These are phyloP conservation scores for Drosophila obscura DNA, from an alignment of 1,140 invertebrate species.

Conservation along the genomic window DNA sequence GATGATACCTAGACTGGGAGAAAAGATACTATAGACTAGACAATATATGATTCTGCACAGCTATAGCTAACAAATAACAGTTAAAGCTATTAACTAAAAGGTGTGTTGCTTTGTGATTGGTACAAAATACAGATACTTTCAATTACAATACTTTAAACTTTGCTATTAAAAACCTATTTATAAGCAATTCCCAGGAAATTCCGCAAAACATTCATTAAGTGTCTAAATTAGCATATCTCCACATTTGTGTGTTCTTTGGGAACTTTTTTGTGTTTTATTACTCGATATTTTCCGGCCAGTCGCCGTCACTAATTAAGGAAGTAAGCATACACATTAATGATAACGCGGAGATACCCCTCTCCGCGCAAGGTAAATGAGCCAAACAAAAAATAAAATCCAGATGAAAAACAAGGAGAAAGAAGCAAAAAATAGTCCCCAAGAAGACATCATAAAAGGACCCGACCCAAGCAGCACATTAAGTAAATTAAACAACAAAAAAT, in stretches of 20 bases:
- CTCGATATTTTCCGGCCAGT: slow-evolving; percentile 28
- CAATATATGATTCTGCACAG: no score
- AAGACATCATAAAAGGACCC: slow-evolving; percentile 53
- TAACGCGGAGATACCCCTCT: slow-evolving; percentile 23
- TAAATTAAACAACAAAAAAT: slow-evolving; percentile 49
- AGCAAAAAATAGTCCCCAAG: slow-evolving; percentile 42
- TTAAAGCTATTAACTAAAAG: no score
- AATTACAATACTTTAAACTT: no score
- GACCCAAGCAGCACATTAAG: slow-evolving; percentile 49
- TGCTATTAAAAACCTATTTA: background rate
- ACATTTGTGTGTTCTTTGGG: background rate
- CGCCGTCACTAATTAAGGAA: slow-evolving; percentile 48
- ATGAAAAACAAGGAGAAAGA: slow-evolving; percentile 26
- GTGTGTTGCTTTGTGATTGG: no score
- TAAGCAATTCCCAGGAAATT: slow-evolving; percentile 5
- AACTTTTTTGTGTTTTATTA: slow-evolving; percentile 30
- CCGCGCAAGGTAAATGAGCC: slow-evolving; percentile 20
- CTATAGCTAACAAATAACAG: no score
- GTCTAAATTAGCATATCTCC: slow-evolving; percentile 46
- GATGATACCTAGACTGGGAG: no score
- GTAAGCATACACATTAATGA: slow-evolving; percentile 55
- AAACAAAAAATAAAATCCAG: slow-evolving; percentile 26
- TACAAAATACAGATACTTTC: no score
- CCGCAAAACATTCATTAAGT: slow-evolving; percentile 38
- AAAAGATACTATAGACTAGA: no score